Percentiles rank a stretch among this genome's conserved stretches.
Conservation (phyloP, 2,888 invertebrate species). For the Cryptus viduatorius region DNA sequence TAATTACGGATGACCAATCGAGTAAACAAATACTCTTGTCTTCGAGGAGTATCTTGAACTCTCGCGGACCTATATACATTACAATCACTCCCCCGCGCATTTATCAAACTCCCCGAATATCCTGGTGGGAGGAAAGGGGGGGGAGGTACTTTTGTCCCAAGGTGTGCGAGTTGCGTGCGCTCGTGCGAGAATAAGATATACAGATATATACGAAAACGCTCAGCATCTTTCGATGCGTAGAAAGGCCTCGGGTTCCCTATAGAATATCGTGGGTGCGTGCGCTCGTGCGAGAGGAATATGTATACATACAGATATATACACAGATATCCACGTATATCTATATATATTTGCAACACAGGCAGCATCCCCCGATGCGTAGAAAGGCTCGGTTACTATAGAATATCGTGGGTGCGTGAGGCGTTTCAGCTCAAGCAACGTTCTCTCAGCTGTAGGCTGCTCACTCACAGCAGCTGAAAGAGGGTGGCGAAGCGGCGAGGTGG, state of each 20-base stretch:
- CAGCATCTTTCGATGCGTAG: constrained; percentile 43
- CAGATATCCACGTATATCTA: background rate
- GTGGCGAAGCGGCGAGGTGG: constrained; percentile 63
- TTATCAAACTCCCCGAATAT: background rate
- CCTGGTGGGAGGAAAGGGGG: background rate
- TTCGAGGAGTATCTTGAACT: constrained; percentile 31
- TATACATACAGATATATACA: background rate
- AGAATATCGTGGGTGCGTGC: constrained; percentile 40
- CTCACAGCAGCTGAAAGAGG: constrained; percentile 66
- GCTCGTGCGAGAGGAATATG: constrained; percentile 16
- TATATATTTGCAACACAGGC: background rate
- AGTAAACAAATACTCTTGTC: background rate
- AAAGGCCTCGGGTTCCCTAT: constrained; percentile 38
- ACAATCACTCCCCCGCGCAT: constrained; percentile 19
- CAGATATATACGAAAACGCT: background rate
- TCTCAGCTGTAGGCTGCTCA: constrained; percentile 61
- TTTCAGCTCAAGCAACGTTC: constrained; percentile 48
- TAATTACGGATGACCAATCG: background rate
- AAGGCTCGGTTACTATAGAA: constrained; percentile 41
- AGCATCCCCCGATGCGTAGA: constrained; percentile 51
- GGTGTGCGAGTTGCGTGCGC: constrained; percentile 28
- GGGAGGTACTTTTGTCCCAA: constrained; percentile 17
- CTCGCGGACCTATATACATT: background rate
- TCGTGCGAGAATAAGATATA: constrained; percentile 19
- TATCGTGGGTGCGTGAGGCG: constrained; percentile 47